Percentiles rank a stretch among this genome's conserved stretches.
phyloP scores from a whole-genome alignment of 2,113 vertebrate species.

The Lepus europaeus region DNA sequence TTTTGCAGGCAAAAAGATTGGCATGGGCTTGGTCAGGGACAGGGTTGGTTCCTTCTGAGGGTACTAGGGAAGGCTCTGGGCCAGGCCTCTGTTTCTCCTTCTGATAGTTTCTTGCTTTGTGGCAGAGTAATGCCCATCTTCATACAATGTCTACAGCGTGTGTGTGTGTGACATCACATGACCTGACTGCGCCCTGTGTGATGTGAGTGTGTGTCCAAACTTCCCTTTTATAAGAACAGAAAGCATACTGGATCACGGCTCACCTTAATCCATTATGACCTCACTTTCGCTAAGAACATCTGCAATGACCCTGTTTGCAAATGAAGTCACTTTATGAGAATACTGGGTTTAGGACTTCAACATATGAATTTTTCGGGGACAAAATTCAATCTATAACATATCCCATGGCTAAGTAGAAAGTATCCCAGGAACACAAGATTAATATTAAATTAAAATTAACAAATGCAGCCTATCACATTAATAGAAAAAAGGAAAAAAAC shows the following conservation, averaged over 20 bases:
- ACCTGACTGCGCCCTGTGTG: background rate
- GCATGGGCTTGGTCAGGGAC: background rate
- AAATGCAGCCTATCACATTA: background rate
- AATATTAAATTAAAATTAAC: conserved; percentile 17
- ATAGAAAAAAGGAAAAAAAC: background rate
- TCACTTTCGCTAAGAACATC: conserved; percentile 31
- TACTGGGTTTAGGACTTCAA: conserved; percentile 7
- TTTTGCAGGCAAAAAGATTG: background rate
- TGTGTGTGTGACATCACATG: background rate
- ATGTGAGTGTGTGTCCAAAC: background rate
- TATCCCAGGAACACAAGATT: conserved; percentile 9
- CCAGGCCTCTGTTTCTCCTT: background rate
- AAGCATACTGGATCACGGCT: background rate
- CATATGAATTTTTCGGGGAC: background rate
- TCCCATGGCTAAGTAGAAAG: background rate
- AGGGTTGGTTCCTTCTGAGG: background rate
- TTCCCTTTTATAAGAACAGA: conserved; percentile 1
- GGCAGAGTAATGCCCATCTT: background rate
- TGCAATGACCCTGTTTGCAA: background rate
- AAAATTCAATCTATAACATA: conserved; percentile 31
- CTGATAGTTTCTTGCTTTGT: background rate
- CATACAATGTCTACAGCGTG: background rate
- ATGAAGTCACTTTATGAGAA: conserved; percentile 25
- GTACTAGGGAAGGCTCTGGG: background rate
- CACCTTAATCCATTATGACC: background rate